Conservation (phyloP, 2,113 vertebrate species). For the Tragelaphus strepsiceros region DNA sequence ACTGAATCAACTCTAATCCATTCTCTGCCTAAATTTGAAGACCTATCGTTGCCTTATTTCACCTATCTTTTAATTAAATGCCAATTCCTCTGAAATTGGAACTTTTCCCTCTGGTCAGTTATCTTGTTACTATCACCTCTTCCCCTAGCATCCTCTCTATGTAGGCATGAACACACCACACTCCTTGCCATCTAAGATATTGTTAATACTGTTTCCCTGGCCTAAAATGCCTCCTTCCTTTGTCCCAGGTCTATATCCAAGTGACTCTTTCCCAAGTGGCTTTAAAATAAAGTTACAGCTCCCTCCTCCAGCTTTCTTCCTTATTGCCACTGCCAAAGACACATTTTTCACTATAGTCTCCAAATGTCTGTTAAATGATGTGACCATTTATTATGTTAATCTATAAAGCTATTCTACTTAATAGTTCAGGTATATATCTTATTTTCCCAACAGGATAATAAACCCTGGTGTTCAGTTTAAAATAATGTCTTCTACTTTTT, state of each 20-base stretch:
- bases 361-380: not conserved
- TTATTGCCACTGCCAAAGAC: not conserved
- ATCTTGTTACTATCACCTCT: not conserved
- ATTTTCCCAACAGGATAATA: not conserved
- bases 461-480: not conserved
- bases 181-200: not conserved
- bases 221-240: not conserved
- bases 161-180: fast-evolving
- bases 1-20: not conserved
- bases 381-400: not conserved
- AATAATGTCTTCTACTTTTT: conserved; percentile 39
- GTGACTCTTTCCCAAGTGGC: not conserved
- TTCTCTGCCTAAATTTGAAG: not conserved
- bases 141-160: not conserved
- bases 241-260: not conserved
- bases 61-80: not conserved
- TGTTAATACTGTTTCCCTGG: not conserved
- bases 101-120: not conserved
- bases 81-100: not conserved
- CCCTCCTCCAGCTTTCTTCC: not conserved
- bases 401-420: not conserved
- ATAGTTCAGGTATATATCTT: not conserved
- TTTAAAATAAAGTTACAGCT: not conserved
- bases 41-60: not conserved
- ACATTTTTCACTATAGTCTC: not conserved